phyloP scores from a whole-genome alignment of 2,888 invertebrate genomes.

The Lordiphosa fenestrarum region DNA sequence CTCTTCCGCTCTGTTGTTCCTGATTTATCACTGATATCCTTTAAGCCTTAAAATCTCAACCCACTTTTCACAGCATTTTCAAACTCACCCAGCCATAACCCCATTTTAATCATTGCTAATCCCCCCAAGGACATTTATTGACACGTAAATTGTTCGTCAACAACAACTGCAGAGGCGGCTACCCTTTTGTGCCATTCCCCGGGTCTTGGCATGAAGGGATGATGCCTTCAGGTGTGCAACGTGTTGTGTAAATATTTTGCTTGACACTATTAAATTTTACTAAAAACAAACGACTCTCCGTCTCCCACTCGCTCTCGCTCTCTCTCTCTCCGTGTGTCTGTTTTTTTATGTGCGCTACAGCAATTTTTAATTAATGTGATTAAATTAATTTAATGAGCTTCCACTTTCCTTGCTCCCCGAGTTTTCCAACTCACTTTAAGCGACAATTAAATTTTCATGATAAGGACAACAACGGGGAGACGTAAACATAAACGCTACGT shows the following conservation, averaged over 20 bases:
- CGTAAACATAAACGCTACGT: constrained; percentile 70
- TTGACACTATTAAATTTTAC: constrained; percentile 68
- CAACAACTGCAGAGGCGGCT: constrained; percentile 15
- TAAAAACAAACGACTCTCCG: constrained; percentile 49
- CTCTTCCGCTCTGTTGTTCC: no score
- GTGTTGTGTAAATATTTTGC: constrained; percentile 71
- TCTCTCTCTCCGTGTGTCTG: no score
- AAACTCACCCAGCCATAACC: constrained; percentile 5
- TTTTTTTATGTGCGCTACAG: constrained; percentile 26
- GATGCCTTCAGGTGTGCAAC: constrained; percentile 41
- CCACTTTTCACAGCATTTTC: not conserved
- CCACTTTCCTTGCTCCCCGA: constrained; percentile 1
- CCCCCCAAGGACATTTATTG: constrained; percentile 44
- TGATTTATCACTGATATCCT: not conserved
- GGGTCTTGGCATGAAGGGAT: constrained; percentile 1
- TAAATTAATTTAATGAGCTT: constrained; percentile 67
- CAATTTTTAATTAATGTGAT: constrained; percentile 66
- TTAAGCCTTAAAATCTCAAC: constrained; percentile 1
- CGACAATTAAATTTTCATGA: constrained; percentile 71
- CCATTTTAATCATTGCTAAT: constrained; percentile 23
- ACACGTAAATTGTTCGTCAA: constrained; percentile 33
- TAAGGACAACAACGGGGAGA: constrained; percentile 46
- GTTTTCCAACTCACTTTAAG: constrained; percentile 69
- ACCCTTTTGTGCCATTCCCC: constrained; percentile 9
- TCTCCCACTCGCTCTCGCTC: not conserved